Conservation (phyloP, 2,113 vertebrate species). For the Oophaga pumilio region DNA sequence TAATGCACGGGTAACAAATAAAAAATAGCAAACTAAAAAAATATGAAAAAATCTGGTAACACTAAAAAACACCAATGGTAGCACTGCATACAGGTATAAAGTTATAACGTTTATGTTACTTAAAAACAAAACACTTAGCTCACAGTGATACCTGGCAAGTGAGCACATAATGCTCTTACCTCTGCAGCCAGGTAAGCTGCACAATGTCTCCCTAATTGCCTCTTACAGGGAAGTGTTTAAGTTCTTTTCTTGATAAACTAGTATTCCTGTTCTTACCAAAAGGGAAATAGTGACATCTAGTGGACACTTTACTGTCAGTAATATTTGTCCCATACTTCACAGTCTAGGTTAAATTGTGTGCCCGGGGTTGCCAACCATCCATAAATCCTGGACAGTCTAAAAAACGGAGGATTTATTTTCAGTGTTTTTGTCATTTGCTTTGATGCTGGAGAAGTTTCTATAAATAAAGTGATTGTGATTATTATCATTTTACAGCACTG, state of each 20-base stretch:
- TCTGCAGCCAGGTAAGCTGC: conserved; percentile 29
- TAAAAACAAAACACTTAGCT: conserved; percentile 35
- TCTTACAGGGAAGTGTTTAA: conserved; percentile 54
- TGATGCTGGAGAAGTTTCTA: too few species aligned
- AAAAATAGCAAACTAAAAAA: background rate
- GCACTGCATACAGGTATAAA: background rate
- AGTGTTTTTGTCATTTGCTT: too few species aligned
- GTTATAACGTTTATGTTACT: conserved; percentile 3
- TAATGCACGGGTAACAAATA: background rate
- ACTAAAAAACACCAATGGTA: too few species aligned
- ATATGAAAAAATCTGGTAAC: background rate
- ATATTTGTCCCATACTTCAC: background rate
- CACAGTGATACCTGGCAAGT: conserved; percentile 31
- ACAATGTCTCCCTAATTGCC: conserved; percentile 37
- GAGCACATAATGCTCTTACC: conserved; percentile 38
- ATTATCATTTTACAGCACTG: too few species aligned
- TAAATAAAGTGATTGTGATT: too few species aligned
- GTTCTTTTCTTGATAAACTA: conserved; percentile 12
- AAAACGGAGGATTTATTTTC: too few species aligned
- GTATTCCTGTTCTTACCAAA: background rate
- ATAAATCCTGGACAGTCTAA: too few species aligned
- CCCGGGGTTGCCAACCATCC: too few species aligned
- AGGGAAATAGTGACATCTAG: conserved; percentile 53
- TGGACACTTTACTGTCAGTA: background rate
- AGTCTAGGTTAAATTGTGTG: background rate